Evolutionary conservation across 1,140 invertebrate genomes (phyloP).

Genomic region (Camponotus pennsylvanicus): DNA sequence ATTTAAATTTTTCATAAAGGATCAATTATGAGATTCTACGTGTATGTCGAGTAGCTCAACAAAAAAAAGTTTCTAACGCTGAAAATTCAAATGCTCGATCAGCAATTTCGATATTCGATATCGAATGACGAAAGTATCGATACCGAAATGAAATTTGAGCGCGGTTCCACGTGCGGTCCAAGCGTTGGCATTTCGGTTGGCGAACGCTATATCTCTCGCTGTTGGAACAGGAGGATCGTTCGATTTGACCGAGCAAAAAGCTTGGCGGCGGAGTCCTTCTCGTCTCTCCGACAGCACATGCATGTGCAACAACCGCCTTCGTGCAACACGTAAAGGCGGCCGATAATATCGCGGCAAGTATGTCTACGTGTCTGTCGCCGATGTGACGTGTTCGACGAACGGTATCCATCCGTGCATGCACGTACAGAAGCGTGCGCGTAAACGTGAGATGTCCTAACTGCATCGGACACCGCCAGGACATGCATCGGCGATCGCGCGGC

Average conservation of each 20-base stretch:
- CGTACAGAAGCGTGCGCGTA: slow-evolving; percentile 27
- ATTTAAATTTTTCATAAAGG: neutral
- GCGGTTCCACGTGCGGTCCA: neutral
- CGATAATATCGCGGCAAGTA: slow-evolving; percentile 65
- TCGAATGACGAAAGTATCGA: neutral
- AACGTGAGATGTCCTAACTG: slow-evolving; percentile 63
- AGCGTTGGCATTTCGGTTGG: slow-evolving; percentile 28
- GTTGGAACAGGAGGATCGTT: slow-evolving; percentile 69
- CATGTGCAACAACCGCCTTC: neutral
- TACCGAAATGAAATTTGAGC: slow-evolving; percentile 14
- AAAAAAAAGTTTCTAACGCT: neutral
- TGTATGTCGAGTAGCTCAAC: neutral
- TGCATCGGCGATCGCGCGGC: slow-evolving; percentile 31
- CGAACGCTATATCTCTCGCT: slow-evolving; percentile 67
- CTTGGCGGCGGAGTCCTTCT: slow-evolving; percentile 62
- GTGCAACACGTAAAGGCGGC: slow-evolving; percentile 52
- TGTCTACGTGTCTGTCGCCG: slow-evolving; percentile 58
- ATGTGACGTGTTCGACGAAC: slow-evolving; percentile 76
- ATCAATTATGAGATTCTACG: neutral
- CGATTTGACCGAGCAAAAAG: slow-evolving; percentile 67
- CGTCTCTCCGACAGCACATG: neutral
- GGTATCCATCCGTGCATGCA: slow-evolving; percentile 69
- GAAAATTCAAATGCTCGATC: neutral
- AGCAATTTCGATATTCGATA: neutral
- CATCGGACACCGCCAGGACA: slow-evolving; percentile 44